phyloP scores from a whole-genome alignment of 2,113 vertebrate genomes.

The Sorex araneus region DNA sequence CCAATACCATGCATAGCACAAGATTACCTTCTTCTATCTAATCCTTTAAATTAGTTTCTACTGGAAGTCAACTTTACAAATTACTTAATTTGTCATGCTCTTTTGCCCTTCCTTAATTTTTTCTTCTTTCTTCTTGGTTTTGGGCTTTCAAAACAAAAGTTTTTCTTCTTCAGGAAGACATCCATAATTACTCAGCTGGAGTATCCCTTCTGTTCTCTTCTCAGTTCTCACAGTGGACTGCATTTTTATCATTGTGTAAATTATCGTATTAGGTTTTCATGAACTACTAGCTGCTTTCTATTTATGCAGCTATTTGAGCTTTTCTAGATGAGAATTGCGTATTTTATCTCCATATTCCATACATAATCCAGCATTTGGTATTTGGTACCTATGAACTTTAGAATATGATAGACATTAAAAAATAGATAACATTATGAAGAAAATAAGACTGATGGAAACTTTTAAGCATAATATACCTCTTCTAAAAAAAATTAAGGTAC shows the following conservation, averaged over 20 bases:
- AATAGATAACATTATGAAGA: background rate
- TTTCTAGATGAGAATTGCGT: fast-evolving
- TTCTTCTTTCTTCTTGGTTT: no score
- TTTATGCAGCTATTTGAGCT: background rate
- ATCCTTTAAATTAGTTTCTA: no score
- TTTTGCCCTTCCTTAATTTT: no score
- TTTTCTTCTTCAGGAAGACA: no score
- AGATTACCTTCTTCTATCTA: no score
- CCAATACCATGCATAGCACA: no score
- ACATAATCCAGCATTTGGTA: background rate
- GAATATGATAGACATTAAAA: background rate
- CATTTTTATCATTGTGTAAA: background rate
- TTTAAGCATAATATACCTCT: fast-evolving
- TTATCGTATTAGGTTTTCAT: background rate
- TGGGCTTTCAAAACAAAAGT: background rate
- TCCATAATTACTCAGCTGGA: fast-evolving
- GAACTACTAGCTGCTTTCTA: background rate
- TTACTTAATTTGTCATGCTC: no score
- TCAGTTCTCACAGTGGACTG: background rate
- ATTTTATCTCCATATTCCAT: background rate
- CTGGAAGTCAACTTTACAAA: no score
- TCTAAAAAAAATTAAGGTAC: background rate
- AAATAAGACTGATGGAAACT: background rate
- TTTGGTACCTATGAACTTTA: background rate
- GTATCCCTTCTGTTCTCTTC: background rate